Percentiles rank a stretch among this genome's conserved stretches.
Conservation (phyloP, 2,888 invertebrate genomes). For the Tenthredo distinguenda region DNA sequence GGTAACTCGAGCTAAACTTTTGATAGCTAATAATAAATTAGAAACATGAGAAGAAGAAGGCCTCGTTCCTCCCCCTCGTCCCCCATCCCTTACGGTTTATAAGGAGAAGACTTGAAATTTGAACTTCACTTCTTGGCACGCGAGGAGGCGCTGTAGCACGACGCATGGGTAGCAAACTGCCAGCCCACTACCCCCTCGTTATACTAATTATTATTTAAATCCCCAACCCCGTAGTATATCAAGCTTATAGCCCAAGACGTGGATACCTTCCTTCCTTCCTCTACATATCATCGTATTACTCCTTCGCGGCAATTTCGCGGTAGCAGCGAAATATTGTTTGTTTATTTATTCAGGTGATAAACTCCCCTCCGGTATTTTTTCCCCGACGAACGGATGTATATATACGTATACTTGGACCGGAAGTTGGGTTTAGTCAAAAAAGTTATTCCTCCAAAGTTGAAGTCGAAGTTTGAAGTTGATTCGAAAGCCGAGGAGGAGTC, state of each 20-base stretch:
- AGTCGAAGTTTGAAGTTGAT: not conserved
- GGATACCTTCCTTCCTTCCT: constrained; percentile 20
- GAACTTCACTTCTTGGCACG: constrained; percentile 39
- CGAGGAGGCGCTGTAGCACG: constrained; percentile 10
- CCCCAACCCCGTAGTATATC: constrained; percentile 57
- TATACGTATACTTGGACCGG: not conserved
- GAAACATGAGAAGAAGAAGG: constrained; percentile 69
- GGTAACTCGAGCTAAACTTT: constrained; percentile 67
- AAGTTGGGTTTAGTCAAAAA: not conserved
- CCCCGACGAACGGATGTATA: too few species aligned
- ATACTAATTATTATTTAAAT: constrained; percentile 76
- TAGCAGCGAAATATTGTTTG: not conserved
- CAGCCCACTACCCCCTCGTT: constrained; percentile 70
- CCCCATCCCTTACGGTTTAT: constrained; percentile 1
- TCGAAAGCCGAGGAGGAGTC: not conserved
- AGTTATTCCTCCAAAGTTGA: not conserved
- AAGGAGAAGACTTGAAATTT: constrained; percentile 41
- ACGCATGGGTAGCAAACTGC: constrained; percentile 3
- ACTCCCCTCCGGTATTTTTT: not conserved
- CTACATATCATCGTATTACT: constrained; percentile 37
- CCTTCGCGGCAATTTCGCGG: not conserved
- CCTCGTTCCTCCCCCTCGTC: not conserved
- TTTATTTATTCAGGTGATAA: not conserved
- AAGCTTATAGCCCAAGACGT: constrained; percentile 40
- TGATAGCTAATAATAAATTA: constrained; percentile 75